These are phyloP conservation scores for Leptodactylus fallax DNA, from an alignment of 2,797 vertebrate species.

Conservation along the genomic window DNA sequence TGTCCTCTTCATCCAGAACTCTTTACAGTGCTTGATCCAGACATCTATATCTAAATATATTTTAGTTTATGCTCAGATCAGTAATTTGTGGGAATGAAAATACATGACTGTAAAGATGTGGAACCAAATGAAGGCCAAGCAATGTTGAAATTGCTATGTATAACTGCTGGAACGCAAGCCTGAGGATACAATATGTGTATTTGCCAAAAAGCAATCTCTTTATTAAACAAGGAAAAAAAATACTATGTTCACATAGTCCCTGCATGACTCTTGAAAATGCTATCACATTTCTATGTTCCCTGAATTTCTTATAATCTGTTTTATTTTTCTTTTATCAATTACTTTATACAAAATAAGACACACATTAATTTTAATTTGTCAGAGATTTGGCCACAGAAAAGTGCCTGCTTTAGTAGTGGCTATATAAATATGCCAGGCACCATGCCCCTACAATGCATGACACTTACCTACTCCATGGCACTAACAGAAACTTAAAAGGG, in stretches of 20 bases:
- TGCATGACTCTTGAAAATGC: neutral
- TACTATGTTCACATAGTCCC: neutral
- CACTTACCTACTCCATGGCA: neutral
- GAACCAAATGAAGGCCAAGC: neutral
- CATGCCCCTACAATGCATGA: neutral
- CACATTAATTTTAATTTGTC: neutral
- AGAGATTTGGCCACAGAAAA: neutral
- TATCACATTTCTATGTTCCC: neutral
- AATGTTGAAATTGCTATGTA: neutral
- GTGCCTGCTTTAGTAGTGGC: neutral
- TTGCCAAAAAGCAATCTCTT: neutral
- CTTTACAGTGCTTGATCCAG: neutral
- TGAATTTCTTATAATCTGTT: neutral
- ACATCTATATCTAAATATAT: neutral
- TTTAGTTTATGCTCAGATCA: neutral
- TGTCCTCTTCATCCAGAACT: no score
- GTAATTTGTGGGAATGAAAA: slow-evolving; percentile 46
- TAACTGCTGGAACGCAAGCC: neutral
- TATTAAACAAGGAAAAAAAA: neutral
- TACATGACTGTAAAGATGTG: neutral
- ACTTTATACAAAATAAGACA: no score
- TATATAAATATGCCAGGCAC: neutral
- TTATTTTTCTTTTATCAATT: no score
- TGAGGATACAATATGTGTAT: neutral
- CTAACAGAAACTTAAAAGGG: neutral